Base-by-base conservation (phyloP, 2,888 invertebrate genomes). In the Torymus texanus region DNA sequence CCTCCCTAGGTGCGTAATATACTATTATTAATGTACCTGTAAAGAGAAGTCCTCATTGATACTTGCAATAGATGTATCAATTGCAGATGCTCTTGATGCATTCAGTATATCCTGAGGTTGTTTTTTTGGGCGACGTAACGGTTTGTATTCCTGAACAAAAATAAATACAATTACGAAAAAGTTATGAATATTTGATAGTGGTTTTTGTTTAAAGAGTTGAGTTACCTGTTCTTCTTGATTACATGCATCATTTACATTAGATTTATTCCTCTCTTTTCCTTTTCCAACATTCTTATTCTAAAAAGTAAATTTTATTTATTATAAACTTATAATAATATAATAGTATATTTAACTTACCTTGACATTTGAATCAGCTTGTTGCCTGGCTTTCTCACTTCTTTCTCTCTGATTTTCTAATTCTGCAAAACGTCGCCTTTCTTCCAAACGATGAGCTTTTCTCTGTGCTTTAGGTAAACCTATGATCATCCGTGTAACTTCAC, bases 401-500 rank as follows among this genome's bases (percentile, higher is more conserved):
- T 41, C 58, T 13, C 4, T 58, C 21, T 11, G 10, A 55, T 77
- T 11, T 79, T 80, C 59, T 76, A 66, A 12, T 56, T 50, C 10
- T 71, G 82, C 80, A 66, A 82, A 71, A 13, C 85, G 78, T 5
- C 8, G 50, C 51, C 83, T 82, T 75, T 86, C 84, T 14, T 74
- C 1, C 14, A 75, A 16, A 10, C 76, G 78, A 58, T 82, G 83
- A 51, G 70, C n/a, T 16, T 81, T 84, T 24, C 75, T 84, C 75
- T 84, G 53, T 1, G 85, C 73, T 74, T 85, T 86, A 8, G 84
- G 76, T 8, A 80, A 78, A 13, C 83, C 84, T 0, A 82, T 62
- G 18, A 80, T 11, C 0, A 24, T 0, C 2, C 82, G 78, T 14
- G 83, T 29, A 18, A 86, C 59, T 2, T 72, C 50, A 18, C 68